phyloP scores from a whole-genome alignment of 2,113 vertebrate genomes.

The Callionymus lyra region DNA sequence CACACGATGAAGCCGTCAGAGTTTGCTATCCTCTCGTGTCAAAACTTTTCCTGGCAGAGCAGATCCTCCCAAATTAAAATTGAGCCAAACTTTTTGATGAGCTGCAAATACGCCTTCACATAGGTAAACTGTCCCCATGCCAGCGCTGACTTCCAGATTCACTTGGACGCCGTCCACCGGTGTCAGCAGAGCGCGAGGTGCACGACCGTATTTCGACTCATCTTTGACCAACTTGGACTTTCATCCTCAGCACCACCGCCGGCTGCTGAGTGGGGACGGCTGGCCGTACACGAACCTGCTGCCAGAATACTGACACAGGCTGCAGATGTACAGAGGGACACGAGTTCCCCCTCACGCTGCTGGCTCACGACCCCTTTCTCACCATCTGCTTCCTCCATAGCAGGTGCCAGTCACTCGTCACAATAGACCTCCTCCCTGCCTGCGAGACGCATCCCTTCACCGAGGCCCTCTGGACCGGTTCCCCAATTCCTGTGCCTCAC shows the following conservation, averaged over 20 bases:
- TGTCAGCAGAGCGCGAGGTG: slow-evolving; percentile 52
- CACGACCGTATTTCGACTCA: slow-evolving; percentile 43
- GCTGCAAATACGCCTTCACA: slow-evolving; percentile 39
- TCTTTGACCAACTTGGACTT: slow-evolving; percentile 50
- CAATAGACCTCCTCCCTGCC: slow-evolving; percentile 12
- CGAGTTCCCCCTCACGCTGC: slow-evolving; percentile 46
- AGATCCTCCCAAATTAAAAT: slow-evolving; percentile 18
- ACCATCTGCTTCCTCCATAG: slow-evolving; percentile 60
- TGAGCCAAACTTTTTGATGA: slow-evolving; percentile 47
- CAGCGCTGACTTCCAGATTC: slow-evolving; percentile 33
- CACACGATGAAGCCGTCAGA: too few relatives aligned
- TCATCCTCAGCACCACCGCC: slow-evolving; percentile 27
- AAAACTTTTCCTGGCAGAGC: slow-evolving; percentile 14
- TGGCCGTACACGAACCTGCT: slow-evolving; percentile 25
- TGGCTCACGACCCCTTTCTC: slow-evolving; percentile 39
- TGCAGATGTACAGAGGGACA: slow-evolving; percentile 55
- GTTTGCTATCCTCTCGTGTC: neutral
- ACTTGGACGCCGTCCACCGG: slow-evolving; percentile 47
- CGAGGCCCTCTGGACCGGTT: slow-evolving; percentile 19
- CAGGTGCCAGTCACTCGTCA: slow-evolving; percentile 60
- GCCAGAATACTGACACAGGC: slow-evolving; percentile 48
- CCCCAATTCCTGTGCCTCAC: slow-evolving; percentile 19
- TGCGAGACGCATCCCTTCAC: slow-evolving; percentile 22
- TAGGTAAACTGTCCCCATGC: slow-evolving; percentile 30
- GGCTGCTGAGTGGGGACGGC: slow-evolving; percentile 35